phyloP scores from a whole-genome alignment of 1,140 invertebrate genomes.

The Myzus persicae region DNA sequence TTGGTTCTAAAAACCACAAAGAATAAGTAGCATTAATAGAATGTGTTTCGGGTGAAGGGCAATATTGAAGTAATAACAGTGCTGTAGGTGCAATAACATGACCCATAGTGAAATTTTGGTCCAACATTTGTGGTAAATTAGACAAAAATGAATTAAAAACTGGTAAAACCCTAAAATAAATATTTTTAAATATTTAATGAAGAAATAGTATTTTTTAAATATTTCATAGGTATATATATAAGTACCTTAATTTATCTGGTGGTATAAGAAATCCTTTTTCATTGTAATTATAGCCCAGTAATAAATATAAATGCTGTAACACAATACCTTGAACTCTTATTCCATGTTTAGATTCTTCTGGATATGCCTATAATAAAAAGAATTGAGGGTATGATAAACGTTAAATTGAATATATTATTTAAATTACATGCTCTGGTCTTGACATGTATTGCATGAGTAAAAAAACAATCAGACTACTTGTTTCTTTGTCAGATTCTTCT shows the following conservation, averaged over 20 bases:
- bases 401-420: background rate
- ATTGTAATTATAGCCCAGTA: slow-evolving; percentile 91
- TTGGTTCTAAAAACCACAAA: slow-evolving; percentile 85
- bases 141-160: slow-evolving; percentile 96
- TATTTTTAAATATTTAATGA: background rate
- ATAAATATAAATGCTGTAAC: slow-evolving; percentile 88
- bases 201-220: background rate
- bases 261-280: slow-evolving; percentile 90
- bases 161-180: slow-evolving; percentile 75
- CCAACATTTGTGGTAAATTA: slow-evolving; percentile 89
- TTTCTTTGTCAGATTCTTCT: slow-evolving; percentile 94
- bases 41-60: slow-evolving; percentile 74
- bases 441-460: slow-evolving; percentile 95
- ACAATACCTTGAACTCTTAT: slow-evolving; percentile 85
- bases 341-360: slow-evolving; percentile 83
- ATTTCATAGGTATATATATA: background rate
- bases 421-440: slow-evolving; percentile 73
- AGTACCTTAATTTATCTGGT: slow-evolving; percentile 83
- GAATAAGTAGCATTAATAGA: slow-evolving; percentile 75
- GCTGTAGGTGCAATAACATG: slow-evolving; percentile 84
- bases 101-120: slow-evolving; percentile 93
- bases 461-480: slow-evolving; percentile 93
- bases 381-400: background rate
- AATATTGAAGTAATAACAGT: slow-evolving; percentile 86
- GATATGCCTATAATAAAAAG: slow-evolving; percentile 73